A percentile compares a stretch with the other conserved stretches of the same genome.
Conservation (phyloP, 1,140 invertebrate species). For the Archivesica marissinica region DNA sequence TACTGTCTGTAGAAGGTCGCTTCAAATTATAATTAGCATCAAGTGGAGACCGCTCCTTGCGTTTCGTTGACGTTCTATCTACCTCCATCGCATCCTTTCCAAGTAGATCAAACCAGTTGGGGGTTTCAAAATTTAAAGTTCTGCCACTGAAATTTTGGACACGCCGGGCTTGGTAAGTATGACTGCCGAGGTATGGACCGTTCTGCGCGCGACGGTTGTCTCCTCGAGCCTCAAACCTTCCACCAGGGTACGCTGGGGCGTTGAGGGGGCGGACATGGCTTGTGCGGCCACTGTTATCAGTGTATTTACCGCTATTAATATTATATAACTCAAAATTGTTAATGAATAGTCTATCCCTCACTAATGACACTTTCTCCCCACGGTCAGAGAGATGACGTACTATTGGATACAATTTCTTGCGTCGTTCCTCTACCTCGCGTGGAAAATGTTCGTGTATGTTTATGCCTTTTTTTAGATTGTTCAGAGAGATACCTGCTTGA, state of each 20-base stretch:
- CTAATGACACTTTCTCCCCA: background rate
- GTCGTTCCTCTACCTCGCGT: background rate
- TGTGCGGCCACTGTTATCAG: background rate
- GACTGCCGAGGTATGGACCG: background rate
- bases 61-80: too few species aligned
- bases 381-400: background rate
- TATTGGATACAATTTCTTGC: background rate
- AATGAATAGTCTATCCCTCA: conserved; percentile 7
- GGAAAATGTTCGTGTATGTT: conserved; percentile 19
- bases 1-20: too few species aligned
- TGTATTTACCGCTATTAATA: background rate
- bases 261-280: background rate
- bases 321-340: background rate
- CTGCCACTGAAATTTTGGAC: too few species aligned
- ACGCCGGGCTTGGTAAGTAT: too few species aligned
- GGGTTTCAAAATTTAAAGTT: too few species aligned
- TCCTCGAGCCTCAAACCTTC: background rate
- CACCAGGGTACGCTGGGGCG: background rate
- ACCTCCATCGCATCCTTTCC: too few species aligned
- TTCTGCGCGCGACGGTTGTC: background rate
- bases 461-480: background rate
- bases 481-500: background rate
- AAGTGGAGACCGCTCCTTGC: too few species aligned
- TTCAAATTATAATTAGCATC: too few species aligned
- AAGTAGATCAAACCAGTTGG: too few species aligned